Base-by-base conservation (phyloP, 2,797 vertebrate genomes). In the Alca torda region DNA sequence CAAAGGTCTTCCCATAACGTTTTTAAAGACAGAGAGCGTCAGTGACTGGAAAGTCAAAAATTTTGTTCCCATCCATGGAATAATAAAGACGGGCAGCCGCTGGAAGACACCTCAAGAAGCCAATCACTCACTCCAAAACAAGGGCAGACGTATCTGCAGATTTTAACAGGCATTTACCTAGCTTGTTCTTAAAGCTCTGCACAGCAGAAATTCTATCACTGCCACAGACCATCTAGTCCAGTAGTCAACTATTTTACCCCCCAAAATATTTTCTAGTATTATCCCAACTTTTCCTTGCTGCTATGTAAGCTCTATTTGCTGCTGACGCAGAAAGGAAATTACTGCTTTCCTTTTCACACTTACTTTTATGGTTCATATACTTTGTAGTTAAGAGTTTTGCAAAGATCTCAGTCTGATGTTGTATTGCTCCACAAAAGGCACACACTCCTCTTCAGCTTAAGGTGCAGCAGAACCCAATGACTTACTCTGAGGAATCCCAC, bases 71-170 rank as follows among this genome's bases (percentile, higher is more conserved):
- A 26, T 30, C 21, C 9, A 21, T 11, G 5, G 63, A 87, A 67
- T 60, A 74, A 83, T 37, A 63, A 83, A 76, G 65, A 74, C 0
- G 3, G 9, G 15, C 26, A 73, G 56, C 16, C 0, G 0, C 15
- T 65, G 45, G 68, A 86, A 81, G 57, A 50, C 33, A 72, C 23
- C 35, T 65, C 41, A 39, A 69, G 59, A 93, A 76, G 45, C 2
- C 28, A 68, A 4, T 50, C 37, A 43, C 13, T 80, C 50, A 14
- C 25, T 20, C 59, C 53, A 59, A 76, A 84, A 53, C 54, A 73
- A 53, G 21, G 61, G 5, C 56, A 80, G 72, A 60, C 1, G 1
- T 30, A 63, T 13, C 35, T 56, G 15, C 23, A 57, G 70, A 85
- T 89, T 92, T 89, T 83, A 73, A 70, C 25, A 63, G 61, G 23